These are phyloP conservation scores for Rhea americana DNA, from an alignment of 2,113 vertebrate species.

Conservation along the genomic window DNA sequence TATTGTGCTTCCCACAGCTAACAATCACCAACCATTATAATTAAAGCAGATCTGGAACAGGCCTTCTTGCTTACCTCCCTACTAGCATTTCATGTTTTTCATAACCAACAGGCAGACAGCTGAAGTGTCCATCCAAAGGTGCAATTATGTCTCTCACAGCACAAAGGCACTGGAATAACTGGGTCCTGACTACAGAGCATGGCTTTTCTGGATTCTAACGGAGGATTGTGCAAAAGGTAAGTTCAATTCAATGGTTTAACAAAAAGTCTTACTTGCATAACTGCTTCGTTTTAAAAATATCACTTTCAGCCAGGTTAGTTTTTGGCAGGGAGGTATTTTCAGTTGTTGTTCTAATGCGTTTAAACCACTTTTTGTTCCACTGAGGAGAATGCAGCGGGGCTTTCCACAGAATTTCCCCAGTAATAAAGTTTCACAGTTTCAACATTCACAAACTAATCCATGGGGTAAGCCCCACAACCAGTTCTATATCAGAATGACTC, in stretches of 20 bases:
- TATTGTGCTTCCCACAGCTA: neutral
- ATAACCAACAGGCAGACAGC: neutral
- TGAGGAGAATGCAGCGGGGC: neutral
- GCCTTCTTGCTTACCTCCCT: neutral
- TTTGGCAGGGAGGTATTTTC: neutral
- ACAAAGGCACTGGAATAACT: neutral
- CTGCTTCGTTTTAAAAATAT: neutral
- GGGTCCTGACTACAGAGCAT: neutral
- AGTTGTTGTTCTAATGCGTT: neutral
- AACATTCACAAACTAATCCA: neutral
- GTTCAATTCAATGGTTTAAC: neutral
- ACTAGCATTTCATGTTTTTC: neutral
- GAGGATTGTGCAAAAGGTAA: neutral
- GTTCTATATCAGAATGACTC: neutral
- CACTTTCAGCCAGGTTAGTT: neutral
- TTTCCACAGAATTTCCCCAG: neutral
- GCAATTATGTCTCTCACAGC: accelerated
- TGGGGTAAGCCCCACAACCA: neutral
- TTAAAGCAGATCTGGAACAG: neutral
- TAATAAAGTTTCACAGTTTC: neutral
- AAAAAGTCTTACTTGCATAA: too few species aligned
- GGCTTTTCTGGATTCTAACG: neutral
- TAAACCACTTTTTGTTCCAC: neutral
- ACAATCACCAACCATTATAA: neutral
- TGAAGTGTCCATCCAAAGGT: neutral